Conservation (phyloP, 1,140 invertebrate species). For the Drosophila simulans region DNA sequence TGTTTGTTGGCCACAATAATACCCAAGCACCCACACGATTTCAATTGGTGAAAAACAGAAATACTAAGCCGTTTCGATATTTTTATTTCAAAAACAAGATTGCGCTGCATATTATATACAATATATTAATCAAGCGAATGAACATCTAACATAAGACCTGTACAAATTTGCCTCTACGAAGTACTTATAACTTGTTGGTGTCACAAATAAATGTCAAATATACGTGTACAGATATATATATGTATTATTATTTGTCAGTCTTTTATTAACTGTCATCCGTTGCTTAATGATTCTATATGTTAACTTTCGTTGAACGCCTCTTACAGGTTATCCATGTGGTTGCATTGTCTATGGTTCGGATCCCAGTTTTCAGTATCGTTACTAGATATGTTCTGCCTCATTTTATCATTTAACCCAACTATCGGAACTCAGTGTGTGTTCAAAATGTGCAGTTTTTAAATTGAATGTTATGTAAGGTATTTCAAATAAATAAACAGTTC, state of each 20-base stretch:
- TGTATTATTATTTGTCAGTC: slow-evolving; percentile 23
- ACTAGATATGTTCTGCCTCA: slow-evolving; percentile 60
- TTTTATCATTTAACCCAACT: slow-evolving; percentile 33
- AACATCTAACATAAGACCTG: slow-evolving; percentile 43
- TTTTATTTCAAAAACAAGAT: slow-evolving; percentile 12
- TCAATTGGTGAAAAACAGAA: slow-evolving; percentile 9
- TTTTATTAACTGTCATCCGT: slow-evolving; percentile 42
- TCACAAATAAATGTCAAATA: slow-evolving; percentile 59
- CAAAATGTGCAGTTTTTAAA: slow-evolving; percentile 26
- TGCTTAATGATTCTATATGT: slow-evolving; percentile 46
- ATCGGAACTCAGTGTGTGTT: slow-evolving; percentile 37
- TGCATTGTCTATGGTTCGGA: slow-evolving; percentile 83
- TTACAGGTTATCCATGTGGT: slow-evolving; percentile 82
- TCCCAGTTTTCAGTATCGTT: slow-evolving; percentile 77
- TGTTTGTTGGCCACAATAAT: slow-evolving; percentile 43
- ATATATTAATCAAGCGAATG: slow-evolving; percentile 24
- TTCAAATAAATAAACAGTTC: slow-evolving; percentile 34
- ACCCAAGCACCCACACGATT: slow-evolving; percentile 7
- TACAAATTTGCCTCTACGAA: slow-evolving; percentile 9
- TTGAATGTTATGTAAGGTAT: slow-evolving; percentile 20
- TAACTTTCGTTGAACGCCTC: slow-evolving; percentile 62
- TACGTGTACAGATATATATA: slow-evolving; percentile 7
- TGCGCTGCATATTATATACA: slow-evolving; percentile 8
- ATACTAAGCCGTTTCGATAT: slow-evolving; percentile 74
- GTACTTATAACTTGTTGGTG: slow-evolving; percentile 27